phyloP scores from a whole-genome alignment of 2,888 invertebrate genomes.

The Drepanosiphum platanoidis region DNA sequence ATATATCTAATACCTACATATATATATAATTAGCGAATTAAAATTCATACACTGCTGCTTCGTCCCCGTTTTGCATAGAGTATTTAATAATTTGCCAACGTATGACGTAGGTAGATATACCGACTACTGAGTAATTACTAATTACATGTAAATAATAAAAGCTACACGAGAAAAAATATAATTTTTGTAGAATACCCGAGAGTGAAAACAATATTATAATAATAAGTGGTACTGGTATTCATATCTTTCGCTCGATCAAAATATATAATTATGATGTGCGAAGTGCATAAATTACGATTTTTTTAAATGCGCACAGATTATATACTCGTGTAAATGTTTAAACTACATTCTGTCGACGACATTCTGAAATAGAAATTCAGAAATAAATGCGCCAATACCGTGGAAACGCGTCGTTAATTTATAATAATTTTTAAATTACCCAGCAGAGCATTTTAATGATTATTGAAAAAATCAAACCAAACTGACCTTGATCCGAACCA shows the following conservation, averaged over 20 bases:
- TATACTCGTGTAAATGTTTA: too few species aligned
- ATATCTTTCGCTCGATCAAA: too few species aligned
- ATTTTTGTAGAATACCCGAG: neutral
- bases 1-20: neutral
- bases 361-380: neutral
- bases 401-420: neutral
- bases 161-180: too few species aligned
- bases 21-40: neutral
- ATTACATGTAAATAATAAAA: neutral
- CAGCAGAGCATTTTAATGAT: neutral
- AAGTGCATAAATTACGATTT: too few species aligned
- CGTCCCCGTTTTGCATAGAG: neutral
- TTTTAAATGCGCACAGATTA: too few species aligned
- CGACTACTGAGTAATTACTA: neutral
- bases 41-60: neutral
- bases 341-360: neutral
- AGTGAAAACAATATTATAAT: neutral
- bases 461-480: neutral
- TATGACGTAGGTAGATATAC: too few species aligned
- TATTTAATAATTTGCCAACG: neutral
- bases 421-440: neutral
- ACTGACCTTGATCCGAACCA: constrained; percentile 56
- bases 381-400: neutral
- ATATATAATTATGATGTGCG: too few species aligned
- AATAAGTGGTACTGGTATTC: neutral